These are phyloP conservation scores for Stictocephala bisonia DNA, from an alignment of 2,888 invertebrate species.

Conservation along the genomic window DNA sequence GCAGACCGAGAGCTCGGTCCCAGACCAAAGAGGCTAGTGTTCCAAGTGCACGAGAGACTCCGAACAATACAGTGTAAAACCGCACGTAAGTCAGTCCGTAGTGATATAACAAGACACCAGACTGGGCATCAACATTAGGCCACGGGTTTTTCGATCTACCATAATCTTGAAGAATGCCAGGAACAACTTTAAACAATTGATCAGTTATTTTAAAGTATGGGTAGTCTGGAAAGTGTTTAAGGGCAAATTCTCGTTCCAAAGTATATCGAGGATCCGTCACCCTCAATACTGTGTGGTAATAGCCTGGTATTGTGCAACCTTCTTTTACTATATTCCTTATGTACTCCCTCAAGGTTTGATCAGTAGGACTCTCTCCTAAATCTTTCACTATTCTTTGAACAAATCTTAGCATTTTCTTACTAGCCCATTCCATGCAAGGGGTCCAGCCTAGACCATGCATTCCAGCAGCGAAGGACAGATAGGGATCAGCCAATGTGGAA, in stretches of 20 bases:
- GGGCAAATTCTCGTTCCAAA: conserved; percentile 92
- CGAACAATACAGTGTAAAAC: conserved; percentile 93
- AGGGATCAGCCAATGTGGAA: conserved; percentile 94
- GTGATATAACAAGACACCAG: conserved; percentile 91
- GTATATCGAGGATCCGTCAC: conserved; percentile 94
- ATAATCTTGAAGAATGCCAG: conserved; percentile 88
- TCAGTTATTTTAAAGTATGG: conserved; percentile 90
- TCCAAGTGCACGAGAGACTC: conserved; percentile 88
- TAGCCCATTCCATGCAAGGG: too few relatives aligned
- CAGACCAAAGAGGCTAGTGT: conserved; percentile 85
- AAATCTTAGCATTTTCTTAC: conserved; percentile 96
- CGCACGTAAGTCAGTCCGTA: conserved; percentile 92
- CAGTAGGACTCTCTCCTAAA: conserved; percentile 85
- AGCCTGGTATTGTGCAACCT: too few relatives aligned
- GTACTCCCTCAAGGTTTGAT: conserved; percentile 93
- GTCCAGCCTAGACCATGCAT: too few relatives aligned
- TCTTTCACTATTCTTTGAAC: conserved; percentile 87
- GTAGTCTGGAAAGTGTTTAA: conserved; percentile 94
- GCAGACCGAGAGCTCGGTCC: conserved; percentile 86
- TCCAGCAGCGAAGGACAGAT: too few relatives aligned
- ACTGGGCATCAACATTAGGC: conserved; percentile 98
- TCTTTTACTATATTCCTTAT: too few relatives aligned
- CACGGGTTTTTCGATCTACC: conserved; percentile 98
- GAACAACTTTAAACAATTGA: conserved; percentile 90
- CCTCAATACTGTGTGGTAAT: too few relatives aligned